Evolutionary conservation across 2,797 vertebrate species (phyloP).

Genomic region (Xiphorhynchus erythropygius): DNA sequence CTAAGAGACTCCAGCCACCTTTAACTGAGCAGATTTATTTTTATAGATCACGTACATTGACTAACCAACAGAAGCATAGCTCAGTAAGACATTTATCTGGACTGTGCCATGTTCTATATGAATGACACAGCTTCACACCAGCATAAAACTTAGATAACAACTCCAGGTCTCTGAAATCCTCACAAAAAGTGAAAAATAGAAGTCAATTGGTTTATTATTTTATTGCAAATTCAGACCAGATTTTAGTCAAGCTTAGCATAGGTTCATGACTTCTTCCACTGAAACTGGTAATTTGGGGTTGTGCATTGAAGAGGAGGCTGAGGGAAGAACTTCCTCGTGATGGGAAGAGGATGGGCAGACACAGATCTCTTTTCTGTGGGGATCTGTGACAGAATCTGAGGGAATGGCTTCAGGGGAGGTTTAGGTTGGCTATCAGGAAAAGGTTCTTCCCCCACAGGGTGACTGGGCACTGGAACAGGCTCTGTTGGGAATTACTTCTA

Average conservation of each 20-base stretch:
- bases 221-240: neutral
- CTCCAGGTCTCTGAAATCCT: neutral
- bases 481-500: too few relatives aligned
- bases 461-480: neutral
- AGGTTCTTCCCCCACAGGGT: neutral
- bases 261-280: neutral
- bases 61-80: neutral
- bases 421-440: neutral
- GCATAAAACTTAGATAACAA: neutral
- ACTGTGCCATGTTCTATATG: neutral
- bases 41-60: neutral
- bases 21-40: slow-evolving; percentile 36
- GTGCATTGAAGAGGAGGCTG: neutral
- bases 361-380: neutral
- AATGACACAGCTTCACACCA: neutral
- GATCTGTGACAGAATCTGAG: neutral
- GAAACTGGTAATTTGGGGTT: neutral
- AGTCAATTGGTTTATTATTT: neutral
- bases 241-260: neutral
- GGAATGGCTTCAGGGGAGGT: neutral
- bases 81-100: slow-evolving; percentile 20
- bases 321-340: neutral
- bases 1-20: neutral
- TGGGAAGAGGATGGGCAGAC: neutral
- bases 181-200: neutral